A percentile compares a stretch with the other conserved stretches of the same genome.
Conservation (phyloP, 2,888 invertebrate genomes). For the Drosophila subsilvestris region DNA sequence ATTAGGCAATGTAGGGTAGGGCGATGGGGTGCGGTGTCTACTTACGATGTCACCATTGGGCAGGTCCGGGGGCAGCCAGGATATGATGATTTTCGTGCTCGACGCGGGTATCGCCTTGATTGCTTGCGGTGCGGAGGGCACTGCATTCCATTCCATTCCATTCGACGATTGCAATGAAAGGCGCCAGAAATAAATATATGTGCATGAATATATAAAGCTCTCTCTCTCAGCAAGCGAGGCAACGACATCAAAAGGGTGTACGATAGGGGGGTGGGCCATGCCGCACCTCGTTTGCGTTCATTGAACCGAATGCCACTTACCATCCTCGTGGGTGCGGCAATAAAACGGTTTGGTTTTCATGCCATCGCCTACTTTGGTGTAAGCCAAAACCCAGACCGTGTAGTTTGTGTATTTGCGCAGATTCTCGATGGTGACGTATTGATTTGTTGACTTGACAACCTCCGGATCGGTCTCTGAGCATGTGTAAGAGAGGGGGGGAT, state of each 20-base stretch:
- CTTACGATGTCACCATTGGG: conserved; percentile 92
- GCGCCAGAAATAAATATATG: conserved; percentile 35
- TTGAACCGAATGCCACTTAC: conserved; percentile 85
- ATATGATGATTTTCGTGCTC: conserved; percentile 92
- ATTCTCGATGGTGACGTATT: conserved; percentile 87
- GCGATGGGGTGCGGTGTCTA: conserved; percentile 29
- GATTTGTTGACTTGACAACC: conserved; percentile 87
- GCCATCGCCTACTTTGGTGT: conserved; percentile 95
- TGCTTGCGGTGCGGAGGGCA: conserved; percentile 94
- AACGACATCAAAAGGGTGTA: conserved; percentile 31
- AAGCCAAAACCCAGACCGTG: conserved; percentile 94
- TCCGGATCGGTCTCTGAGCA: conserved; percentile 89
- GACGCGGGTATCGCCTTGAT: conserved; percentile 96
- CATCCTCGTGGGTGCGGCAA: conserved; percentile 95
- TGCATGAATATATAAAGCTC: conserved; percentile 39
- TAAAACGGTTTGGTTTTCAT: conserved; percentile 92
- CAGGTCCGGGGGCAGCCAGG: conserved; percentile 94
- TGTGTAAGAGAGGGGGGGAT: conserved; percentile 1
- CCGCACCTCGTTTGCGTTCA: conserved; percentile 72
- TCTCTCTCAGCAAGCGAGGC: conserved; percentile 57
- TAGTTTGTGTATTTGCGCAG: conserved; percentile 95
- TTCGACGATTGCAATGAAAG: conserved; percentile 10
- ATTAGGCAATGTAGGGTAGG: not conserved
- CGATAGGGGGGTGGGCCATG: not conserved
- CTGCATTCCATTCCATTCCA: conserved; percentile 84